Conservation (phyloP, 2,797 vertebrate species). For the Eulemur mongoz region DNA sequence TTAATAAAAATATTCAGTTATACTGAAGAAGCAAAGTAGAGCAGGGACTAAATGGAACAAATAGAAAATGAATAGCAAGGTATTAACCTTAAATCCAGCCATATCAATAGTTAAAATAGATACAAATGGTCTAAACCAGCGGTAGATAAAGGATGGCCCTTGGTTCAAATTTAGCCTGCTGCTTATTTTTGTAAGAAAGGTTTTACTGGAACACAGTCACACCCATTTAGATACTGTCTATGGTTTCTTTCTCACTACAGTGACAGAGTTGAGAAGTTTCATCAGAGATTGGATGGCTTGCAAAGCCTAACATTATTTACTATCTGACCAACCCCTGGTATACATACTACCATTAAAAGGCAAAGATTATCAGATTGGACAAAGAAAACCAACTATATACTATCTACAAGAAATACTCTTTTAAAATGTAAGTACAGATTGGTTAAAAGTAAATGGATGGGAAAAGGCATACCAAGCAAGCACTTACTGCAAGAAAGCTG, state of each 20-base stretch:
- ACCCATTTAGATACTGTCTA: background rate
- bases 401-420: background rate
- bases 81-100: background rate
- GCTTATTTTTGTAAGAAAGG: background rate
- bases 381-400: background rate
- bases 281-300: background rate
- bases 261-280: background rate
- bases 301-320: conserved; percentile 8
- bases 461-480: background rate
- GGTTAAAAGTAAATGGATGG: background rate
- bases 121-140: background rate
- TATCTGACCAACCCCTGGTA: background rate
- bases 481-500: background rate
- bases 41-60: background rate
- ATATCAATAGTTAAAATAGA: background rate
- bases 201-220: background rate
- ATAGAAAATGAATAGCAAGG: conserved; percentile 31
- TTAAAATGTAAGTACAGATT: background rate
- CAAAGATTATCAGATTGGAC: background rate
- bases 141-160: background rate
- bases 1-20: background rate
- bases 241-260: background rate
- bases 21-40: background rate
- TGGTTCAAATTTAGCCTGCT: background rate
- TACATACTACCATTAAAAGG: conserved; percentile 3